phyloP scores from a whole-genome alignment of 2,797 vertebrate genomes.

The Catamblyrhynchus diadema region DNA sequence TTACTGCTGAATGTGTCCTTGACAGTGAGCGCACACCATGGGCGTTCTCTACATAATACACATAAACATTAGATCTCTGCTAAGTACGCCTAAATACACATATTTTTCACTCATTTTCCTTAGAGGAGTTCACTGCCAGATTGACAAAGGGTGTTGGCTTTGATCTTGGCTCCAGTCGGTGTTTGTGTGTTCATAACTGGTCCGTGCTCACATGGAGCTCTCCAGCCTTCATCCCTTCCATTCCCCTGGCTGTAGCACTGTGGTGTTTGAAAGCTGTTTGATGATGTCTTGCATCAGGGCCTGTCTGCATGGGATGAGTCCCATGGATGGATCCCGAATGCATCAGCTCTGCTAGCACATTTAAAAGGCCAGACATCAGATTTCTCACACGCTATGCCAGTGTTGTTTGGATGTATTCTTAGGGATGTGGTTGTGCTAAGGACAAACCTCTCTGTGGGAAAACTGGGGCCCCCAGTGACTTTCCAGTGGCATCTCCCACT shows the following conservation, averaged over 20 bases:
- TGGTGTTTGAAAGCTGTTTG: neutral
- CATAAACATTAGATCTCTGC: neutral
- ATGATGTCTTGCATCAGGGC: rapidly evolving
- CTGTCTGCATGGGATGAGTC: neutral
- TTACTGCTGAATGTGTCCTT: constrained; percentile 15
- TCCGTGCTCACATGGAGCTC: rapidly evolving
- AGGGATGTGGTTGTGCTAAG: neutral
- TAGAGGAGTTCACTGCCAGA: neutral
- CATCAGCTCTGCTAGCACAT: neutral
- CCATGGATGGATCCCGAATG: neutral
- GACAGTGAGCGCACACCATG: neutral
- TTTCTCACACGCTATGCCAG: rapidly evolving
- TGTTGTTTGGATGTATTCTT: neutral
- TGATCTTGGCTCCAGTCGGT: neutral
- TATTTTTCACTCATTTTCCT: neutral
- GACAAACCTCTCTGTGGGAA: neutral
- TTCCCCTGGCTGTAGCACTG: neutral
- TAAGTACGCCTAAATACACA: neutral
- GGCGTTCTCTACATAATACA: neutral
- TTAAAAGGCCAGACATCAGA: neutral
- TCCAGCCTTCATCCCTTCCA: neutral
- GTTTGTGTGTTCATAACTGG: neutral
- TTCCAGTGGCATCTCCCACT: neutral
- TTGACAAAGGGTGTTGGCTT: neutral
- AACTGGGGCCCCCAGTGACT: neutral